A percentile compares a stretch with the other conserved stretches of the same genome.
These are phyloP conservation scores for Ephestia elutella DNA, from an alignment of 1,140 invertebrate genomes.

Conservation along the genomic window DNA sequence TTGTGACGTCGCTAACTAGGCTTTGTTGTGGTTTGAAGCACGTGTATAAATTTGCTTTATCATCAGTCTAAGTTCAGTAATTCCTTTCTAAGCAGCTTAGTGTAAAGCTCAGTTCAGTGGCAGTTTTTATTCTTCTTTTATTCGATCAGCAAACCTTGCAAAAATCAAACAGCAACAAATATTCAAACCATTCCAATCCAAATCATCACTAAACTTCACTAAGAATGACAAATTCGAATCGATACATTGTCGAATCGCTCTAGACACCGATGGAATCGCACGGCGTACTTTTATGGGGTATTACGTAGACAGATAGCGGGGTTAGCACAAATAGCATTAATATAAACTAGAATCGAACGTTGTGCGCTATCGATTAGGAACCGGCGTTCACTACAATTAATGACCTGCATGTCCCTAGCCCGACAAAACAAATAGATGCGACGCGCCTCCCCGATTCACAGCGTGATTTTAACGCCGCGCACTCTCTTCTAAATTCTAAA, in stretches of 20 bases:
- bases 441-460: conserved; percentile 51
- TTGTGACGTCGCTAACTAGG: background rate
- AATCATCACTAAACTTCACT: background rate
- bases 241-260: conserved; percentile 3
- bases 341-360: conserved; percentile 72
- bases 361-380: conserved; percentile 69
- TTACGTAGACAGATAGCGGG: conserved; percentile 34
- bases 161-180: no score
- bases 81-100: no score
- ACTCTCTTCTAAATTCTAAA: background rate
- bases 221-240: conserved; percentile 3
- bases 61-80: no score
- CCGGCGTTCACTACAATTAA: conserved; percentile 72
- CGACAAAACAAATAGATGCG: conserved; percentile 71
- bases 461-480: conserved; percentile 16
- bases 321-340: conserved; percentile 71
- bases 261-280: background rate
- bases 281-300: conserved; percentile 4
- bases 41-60: no score
- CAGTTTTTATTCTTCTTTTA: no score
- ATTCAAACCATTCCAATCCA: background rate
- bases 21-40: no score
- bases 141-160: no score
- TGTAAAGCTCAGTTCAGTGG: no score
- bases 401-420: conserved; percentile 70